Evolutionary conservation across 2,113 vertebrate species (phyloP).

Genomic region (Platycercus adscitus): DNA sequence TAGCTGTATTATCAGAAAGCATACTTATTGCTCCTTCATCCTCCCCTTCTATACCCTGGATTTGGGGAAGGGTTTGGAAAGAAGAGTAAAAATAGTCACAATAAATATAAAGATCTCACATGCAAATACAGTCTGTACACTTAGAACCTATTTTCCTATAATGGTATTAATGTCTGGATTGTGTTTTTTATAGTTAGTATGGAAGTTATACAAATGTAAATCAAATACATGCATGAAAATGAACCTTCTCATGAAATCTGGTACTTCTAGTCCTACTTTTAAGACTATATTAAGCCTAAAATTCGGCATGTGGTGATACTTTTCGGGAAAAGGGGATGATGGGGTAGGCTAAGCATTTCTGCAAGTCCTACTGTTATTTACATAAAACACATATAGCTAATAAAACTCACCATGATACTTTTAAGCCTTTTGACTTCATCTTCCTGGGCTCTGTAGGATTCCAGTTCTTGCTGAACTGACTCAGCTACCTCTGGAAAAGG

Average conservation of each 20-base stretch:
- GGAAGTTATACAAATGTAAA: background rate
- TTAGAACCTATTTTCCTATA: background rate
- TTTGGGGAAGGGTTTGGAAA: constrained; percentile 1
- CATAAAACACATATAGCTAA: background rate
- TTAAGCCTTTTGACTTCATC: constrained; percentile 97
- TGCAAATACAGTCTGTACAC: background rate
- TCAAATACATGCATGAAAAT: background rate
- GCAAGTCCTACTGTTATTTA: background rate
- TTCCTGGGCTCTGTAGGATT: constrained; percentile 93
- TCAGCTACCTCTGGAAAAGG: constrained; percentile 98
- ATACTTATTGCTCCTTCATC: constrained; percentile 99
- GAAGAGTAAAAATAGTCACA: background rate
- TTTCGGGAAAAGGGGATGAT: background rate
- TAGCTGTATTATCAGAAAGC: constrained; percentile 98
- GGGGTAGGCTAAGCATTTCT: background rate
- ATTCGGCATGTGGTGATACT: background rate
- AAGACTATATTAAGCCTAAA: background rate
- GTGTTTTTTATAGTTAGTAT: background rate
- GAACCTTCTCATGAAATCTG: background rate
- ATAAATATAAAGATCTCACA: background rate
- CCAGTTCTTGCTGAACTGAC: constrained; percentile 94
- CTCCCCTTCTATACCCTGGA: constrained; percentile 94
- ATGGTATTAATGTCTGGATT: background rate
- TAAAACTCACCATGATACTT: constrained; percentile 92
- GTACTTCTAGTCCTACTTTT: background rate